phyloP scores from a whole-genome alignment of 2,797 vertebrate genomes.

The Scolopax bukidnonensis region DNA sequence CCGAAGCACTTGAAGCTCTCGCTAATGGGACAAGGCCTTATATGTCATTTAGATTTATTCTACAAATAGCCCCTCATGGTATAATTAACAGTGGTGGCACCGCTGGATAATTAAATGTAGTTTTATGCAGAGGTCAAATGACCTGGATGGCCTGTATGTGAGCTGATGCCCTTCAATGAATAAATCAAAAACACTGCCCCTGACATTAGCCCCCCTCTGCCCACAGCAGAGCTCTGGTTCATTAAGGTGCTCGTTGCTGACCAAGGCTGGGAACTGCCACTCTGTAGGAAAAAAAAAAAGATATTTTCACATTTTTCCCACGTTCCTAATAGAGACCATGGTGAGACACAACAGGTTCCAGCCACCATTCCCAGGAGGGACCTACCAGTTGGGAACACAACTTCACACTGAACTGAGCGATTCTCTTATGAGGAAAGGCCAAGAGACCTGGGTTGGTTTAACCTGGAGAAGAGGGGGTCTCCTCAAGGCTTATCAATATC shows the following conservation, averaged over 20 bases:
- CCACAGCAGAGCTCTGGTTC: neutral
- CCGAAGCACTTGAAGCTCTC: neutral
- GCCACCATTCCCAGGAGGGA: neutral
- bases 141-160: neutral
- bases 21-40: neutral
- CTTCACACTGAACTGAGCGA: neutral
- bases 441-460: neutral
- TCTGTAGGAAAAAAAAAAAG: neutral
- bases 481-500: neutral
- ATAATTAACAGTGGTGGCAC: slow-evolving; percentile 9
- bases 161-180: neutral
- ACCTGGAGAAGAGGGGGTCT: neutral
- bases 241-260: neutral
- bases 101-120: slow-evolving; percentile 20
- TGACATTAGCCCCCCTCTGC: neutral
- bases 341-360: neutral
- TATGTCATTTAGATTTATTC: slow-evolving; percentile 1
- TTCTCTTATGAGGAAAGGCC: neutral
- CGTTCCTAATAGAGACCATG: neutral
- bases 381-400: neutral
- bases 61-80: neutral
- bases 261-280: neutral
- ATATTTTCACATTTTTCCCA: neutral
- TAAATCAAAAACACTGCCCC: neutral
- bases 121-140: slow-evolving; percentile 19